Evolutionary conservation across 2,888 invertebrate genomes (phyloP), one percentile per base, ranked within the genome.

Genomic region (Eledona agricola): DNA sequence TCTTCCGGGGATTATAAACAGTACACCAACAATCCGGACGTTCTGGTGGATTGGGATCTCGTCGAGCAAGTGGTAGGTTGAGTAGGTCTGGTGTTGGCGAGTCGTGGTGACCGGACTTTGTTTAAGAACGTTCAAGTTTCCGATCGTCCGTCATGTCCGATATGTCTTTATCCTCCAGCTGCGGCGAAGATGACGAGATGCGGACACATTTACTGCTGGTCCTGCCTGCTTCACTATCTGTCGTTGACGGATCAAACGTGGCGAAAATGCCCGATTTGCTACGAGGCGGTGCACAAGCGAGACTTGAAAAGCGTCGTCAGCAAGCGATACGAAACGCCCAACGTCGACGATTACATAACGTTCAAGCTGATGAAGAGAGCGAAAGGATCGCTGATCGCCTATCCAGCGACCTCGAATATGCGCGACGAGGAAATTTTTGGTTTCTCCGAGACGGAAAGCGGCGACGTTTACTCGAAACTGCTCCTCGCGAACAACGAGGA

Each of bases 151-250:
- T 84, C 85, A 23, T 97, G 97, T 73, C 97, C 97, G 0, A 96
- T 98, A 70, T 98, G 97, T 76, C 81, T 97, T 58, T 89, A 89
- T 68, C 79, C 86, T 19, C 95, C 96, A 2, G 82, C 86, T 40
- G 92, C 94, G 42, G 95, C 90, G 1, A 93, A 96, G 76, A 91
- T 96, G 72, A 96, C 95, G 0, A 84, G 88, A 25, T 98, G 97
- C 75, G 96, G 97, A 4, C 97, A 98, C 73, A 89, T 94, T 56
- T 96, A 91, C 76, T 98, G 97, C 76, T 97, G 94, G 95, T 84
- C 95, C 0, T 98, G 97, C 71, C 85, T 95, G 64, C 81, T 98
- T 32, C 96, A 96, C 75, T 96, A 96, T 72, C 81, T 94, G 25
- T 87, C 91, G 0, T 79, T 95, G 1, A 88, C 90, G 38, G 96